A percentile compares a stretch with the other conserved stretches of the same genome.
Conservation (phyloP, 2,888 invertebrate species). For the Ormia ochracea region DNA sequence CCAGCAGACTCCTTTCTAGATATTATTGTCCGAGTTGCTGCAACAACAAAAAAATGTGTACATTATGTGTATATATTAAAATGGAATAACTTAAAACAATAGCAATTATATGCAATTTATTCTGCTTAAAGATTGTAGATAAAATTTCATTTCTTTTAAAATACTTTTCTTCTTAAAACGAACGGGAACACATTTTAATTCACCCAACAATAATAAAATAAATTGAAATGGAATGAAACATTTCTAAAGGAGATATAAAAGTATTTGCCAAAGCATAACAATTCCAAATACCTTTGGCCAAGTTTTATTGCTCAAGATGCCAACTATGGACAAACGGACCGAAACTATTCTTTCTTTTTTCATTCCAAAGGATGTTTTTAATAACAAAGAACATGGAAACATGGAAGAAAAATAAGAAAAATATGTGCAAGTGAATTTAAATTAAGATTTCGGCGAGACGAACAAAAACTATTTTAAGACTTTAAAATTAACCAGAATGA, state of each 20-base stretch:
- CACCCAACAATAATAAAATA: constrained; percentile 40
- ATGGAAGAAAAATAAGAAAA: background rate
- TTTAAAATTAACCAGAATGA: too few relatives aligned
- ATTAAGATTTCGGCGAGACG: background rate
- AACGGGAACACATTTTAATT: constrained; percentile 7
- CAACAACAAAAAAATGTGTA: constrained; percentile 1
- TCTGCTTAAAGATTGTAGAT: constrained; percentile 40
- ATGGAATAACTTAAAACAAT: constrained; percentile 44
- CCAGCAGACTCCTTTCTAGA: constrained; percentile 4
- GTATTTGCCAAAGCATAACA: constrained; percentile 40
- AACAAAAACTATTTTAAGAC: too few relatives aligned
- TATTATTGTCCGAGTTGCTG: constrained; percentile 17
- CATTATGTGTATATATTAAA: background rate
- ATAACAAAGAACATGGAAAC: background rate
- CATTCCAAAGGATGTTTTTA: background rate
- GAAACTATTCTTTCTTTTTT: background rate
- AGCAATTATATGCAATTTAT: constrained; percentile 67
- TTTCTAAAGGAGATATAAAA: constrained; percentile 36
- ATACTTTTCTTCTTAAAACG: constrained; percentile 5
- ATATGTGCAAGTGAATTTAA: background rate
- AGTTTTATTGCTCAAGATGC: constrained; percentile 38
- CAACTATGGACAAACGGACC: background rate
- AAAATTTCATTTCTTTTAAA: constrained; percentile 41
- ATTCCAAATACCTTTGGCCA: constrained; percentile 53
- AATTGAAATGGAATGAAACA: constrained; percentile 50